Evolutionary conservation across 1,140 invertebrate species (phyloP).

Genomic region (Chrysoperla carnea): DNA sequence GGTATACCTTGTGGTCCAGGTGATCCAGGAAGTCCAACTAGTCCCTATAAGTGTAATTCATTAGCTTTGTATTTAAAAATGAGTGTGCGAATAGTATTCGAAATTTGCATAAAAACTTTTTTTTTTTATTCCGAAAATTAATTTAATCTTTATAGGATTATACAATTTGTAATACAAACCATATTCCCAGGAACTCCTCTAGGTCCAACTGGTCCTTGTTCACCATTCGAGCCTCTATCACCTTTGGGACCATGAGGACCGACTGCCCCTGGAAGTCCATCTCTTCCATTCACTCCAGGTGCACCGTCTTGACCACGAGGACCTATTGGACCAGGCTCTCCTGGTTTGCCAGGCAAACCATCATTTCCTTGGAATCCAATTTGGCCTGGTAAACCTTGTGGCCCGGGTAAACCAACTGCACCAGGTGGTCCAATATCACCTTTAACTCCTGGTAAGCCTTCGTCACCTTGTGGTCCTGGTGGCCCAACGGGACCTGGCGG

Average conservation of each 20-base stretch:
- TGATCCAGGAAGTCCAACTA: conserved; percentile 12
- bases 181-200: conserved; percentile 36
- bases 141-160: too few relatives aligned
- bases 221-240: conserved; percentile 23
- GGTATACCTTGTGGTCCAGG: conserved; percentile 17
- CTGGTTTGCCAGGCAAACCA: conserved; percentile 15
- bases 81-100: too few relatives aligned
- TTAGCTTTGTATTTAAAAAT: not conserved
- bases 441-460: conserved; percentile 21
- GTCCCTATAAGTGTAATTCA: conserved; percentile 9
- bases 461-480: conserved; percentile 13
- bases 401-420: conserved; percentile 11
- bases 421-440: conserved; percentile 21
- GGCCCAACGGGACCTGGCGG: conserved; percentile 5
- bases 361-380: conserved; percentile 5
- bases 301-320: conserved; percentile 24
- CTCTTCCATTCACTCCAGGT: conserved; percentile 24
- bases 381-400: conserved; percentile 15
- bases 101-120: too few relatives aligned
- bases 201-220: conserved; percentile 39
- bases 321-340: conserved; percentile 18
- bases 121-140: too few relatives aligned
- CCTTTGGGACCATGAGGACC: conserved; percentile 28
- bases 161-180: not conserved
- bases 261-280: conserved; percentile 24